These are phyloP conservation scores for Selene dorsalis DNA, from an alignment of 2,797 vertebrate genomes.

Conservation along the genomic window DNA sequence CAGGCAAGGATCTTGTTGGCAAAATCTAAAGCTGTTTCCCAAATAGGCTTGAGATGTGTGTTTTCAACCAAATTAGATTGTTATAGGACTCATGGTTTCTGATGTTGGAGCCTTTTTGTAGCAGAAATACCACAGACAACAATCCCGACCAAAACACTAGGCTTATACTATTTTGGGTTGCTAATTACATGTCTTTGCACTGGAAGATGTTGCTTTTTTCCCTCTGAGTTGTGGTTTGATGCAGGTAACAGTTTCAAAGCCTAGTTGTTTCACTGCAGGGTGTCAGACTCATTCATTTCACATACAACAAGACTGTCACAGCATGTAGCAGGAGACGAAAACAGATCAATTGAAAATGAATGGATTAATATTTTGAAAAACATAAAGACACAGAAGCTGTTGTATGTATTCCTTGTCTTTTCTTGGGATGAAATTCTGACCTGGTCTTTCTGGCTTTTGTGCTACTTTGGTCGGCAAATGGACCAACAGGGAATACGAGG, in stretches of 20 bases:
- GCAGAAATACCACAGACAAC: constrained; percentile 21
- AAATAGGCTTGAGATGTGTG: constrained; percentile 11
- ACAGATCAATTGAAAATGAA: constrained; percentile 51
- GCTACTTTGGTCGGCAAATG: constrained; percentile 66
- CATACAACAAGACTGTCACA: constrained; percentile 48
- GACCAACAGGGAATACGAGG: constrained; percentile 52
- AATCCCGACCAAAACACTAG: constrained; percentile 32
- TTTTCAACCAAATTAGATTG: constrained; percentile 20
- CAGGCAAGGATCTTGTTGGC: not conserved
- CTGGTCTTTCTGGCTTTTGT: constrained; percentile 38
- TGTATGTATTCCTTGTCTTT: not conserved
- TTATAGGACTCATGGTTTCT: constrained; percentile 12
- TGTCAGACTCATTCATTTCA: constrained; percentile 56
- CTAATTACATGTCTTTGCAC: constrained; percentile 48
- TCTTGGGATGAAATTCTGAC: constrained; percentile 30
- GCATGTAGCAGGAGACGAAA: constrained; percentile 39
- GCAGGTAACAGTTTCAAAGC: constrained; percentile 50
- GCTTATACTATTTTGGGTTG: constrained; percentile 27
- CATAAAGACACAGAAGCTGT: not conserved
- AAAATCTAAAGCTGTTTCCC: constrained; percentile 12
- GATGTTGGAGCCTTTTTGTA: constrained; percentile 16
- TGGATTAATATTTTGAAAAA: constrained; percentile 15
- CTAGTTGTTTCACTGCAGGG: constrained; percentile 43
- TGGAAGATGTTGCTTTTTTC: constrained; percentile 25
- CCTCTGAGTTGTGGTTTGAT: constrained; percentile 22